Conservation (phyloP, 2,888 invertebrate genomes). For the Bursaphelenchus okinawaensis region DNA sequence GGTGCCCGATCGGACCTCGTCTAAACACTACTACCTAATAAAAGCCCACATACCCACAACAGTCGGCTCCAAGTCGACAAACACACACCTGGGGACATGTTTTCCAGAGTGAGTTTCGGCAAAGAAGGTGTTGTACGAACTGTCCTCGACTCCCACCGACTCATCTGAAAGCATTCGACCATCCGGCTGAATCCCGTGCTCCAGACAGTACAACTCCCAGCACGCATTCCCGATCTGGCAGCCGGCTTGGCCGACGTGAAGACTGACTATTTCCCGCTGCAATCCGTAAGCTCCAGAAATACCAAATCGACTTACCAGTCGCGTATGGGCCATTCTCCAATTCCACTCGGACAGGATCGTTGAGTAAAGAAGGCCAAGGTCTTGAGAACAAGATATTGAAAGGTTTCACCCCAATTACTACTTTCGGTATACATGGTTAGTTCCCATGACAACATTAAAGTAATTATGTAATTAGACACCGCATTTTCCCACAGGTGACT, state of each 20-base stretch:
- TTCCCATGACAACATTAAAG: background rate
- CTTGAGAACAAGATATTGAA: background rate
- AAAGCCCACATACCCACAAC: constrained; percentile 61
- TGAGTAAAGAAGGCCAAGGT: background rate
- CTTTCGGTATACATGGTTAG: background rate
- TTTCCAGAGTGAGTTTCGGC: constrained; percentile 68
- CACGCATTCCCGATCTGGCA: constrained; percentile 41
- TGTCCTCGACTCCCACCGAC: constrained; percentile 65
- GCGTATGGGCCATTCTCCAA: background rate
- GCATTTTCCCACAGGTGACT: background rate
- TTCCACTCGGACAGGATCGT: background rate
- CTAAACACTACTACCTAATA: constrained; percentile 65
- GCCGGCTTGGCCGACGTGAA: constrained; percentile 34
- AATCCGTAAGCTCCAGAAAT: background rate
- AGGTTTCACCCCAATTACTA: background rate
- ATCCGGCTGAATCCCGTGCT: constrained; percentile 33
- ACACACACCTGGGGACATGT: constrained; percentile 90
- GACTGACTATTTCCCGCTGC: constrained; percentile 24
- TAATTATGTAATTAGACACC: background rate
- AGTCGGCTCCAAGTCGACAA: constrained; percentile 88
- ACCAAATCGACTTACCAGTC: background rate
- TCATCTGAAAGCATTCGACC: constrained; percentile 19
- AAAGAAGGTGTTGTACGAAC: constrained; percentile 76
- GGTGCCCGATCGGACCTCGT: constrained; percentile 61
- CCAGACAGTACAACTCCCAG: constrained; percentile 38